Percentiles rank a stretch among this genome's conserved stretches.
Evolutionary conservation across 1,140 invertebrate species (phyloP).

Genomic region (Drosophila aff.): DNA sequence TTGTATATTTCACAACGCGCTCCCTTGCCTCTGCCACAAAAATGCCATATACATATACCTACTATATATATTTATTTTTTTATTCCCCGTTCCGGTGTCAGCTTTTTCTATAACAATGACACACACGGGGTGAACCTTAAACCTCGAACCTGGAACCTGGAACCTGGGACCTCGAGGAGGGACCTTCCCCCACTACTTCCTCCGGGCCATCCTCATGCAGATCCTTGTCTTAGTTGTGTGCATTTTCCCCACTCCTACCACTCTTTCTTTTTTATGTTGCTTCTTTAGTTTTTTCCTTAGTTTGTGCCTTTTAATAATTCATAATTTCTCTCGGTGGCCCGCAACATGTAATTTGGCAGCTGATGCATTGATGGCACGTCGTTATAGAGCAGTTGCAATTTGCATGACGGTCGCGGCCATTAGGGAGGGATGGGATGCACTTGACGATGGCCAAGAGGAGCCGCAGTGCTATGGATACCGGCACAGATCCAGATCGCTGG

Average conservation of each 20-base stretch:
- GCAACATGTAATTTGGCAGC: slow-evolving; percentile 71
- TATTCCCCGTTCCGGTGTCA: slow-evolving; percentile 70
- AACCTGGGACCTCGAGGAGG: neutral
- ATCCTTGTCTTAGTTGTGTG: slow-evolving; percentile 39
- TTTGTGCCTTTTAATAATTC: slow-evolving; percentile 48
- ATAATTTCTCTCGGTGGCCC: slow-evolving; percentile 37
- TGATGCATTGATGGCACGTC: slow-evolving; percentile 60
- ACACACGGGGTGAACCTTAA: slow-evolving; percentile 11
- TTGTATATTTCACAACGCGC: slow-evolving; percentile 49
- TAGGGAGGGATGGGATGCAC: slow-evolving; percentile 36
- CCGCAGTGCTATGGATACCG: neutral
- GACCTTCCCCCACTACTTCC: neutral
- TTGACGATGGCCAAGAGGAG: slow-evolving; percentile 27
- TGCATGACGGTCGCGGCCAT: slow-evolving; percentile 52
- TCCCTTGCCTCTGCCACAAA: slow-evolving; percentile 6
- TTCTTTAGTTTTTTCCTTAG: slow-evolving; percentile 16
- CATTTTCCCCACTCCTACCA: slow-evolving; percentile 14
- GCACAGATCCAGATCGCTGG: slow-evolving; percentile 9
- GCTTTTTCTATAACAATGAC: slow-evolving; percentile 74
- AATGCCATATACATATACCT: slow-evolving; percentile 6
- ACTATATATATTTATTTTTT: slow-evolving; percentile 11
- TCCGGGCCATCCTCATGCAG: slow-evolving; percentile 16
- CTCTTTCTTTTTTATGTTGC: slow-evolving; percentile 2
- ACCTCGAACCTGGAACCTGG: neutral
- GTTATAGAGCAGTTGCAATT: slow-evolving; percentile 45